Evolutionary conservation across 1,140 invertebrate genomes (phyloP).

Genomic region (Lethrus apterus): DNA sequence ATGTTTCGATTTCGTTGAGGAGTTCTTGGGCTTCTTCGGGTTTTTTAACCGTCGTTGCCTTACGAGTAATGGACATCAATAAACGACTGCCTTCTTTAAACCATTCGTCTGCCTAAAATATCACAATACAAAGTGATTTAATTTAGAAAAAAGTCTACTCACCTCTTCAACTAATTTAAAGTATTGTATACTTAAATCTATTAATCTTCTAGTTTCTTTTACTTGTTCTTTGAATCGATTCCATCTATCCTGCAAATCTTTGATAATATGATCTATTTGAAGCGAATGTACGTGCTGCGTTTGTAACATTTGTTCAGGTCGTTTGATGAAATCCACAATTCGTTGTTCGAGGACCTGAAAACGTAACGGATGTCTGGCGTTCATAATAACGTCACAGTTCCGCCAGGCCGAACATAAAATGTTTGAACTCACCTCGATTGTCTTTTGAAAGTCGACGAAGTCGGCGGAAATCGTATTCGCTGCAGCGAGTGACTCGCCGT

Average conservation of each 20-base stretch:
- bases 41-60: conserved; percentile 55
- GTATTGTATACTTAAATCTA: conserved; percentile 50
- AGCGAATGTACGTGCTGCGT: conserved; percentile 51
- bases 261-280: conserved; percentile 56
- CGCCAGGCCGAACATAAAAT: neutral
- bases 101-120: conserved; percentile 60
- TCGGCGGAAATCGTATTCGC: conserved; percentile 62
- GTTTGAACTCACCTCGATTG: conserved; percentile 55
- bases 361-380: conserved; percentile 18
- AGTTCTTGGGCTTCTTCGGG: conserved; percentile 54
- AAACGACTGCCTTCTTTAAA: conserved; percentile 65
- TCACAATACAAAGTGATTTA: too few relatives aligned
- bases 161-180: conserved; percentile 50
- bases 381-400: conserved; percentile 1
- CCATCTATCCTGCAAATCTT: conserved; percentile 64
- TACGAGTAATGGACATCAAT: conserved; percentile 59
- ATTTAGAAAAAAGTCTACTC: too few relatives aligned
- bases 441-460: conserved; percentile 73
- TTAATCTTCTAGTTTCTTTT: conserved; percentile 52
- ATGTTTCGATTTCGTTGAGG: conserved; percentile 56
- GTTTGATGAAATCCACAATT: conserved; percentile 64
- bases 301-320: conserved; percentile 57
- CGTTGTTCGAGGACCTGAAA: conserved; percentile 62
- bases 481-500: conserved; percentile 62
- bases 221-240: conserved; percentile 62